Evolutionary conservation across 2,888 invertebrate species (phyloP), one percentile per base, ranked within the genome.

Genomic region (Stenichneumon culpator): DNA sequence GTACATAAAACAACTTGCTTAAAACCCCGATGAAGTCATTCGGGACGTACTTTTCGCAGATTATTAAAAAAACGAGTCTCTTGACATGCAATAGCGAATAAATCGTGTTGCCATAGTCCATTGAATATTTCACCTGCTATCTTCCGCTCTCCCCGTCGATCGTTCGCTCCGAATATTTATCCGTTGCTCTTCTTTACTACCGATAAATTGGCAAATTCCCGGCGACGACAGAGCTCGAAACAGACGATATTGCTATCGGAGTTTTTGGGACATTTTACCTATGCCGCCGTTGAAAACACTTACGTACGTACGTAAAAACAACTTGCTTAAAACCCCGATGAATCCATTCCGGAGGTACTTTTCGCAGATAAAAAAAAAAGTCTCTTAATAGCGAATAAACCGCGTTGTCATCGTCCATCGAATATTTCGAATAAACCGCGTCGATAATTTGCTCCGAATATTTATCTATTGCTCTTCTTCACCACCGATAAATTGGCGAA

Each of bases 171-270:
- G n/a, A 25, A 73, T 47, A 60, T 60, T 3, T 39, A 73, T 73
- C 44, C 28, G 57, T 44, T 57, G n/a, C 28, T 69, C 69, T 44
- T 44, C 28, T 16, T 73, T 28, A 0, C n/a, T 28, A 14, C 28
- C 47, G 63, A 60, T 60, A 69, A 50, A 65, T 75, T 70, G 39
- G 52, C 32, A 57, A 72, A 65, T 75, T 74, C 22, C 50, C 39
- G 65, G 19, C n/a, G 19, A 39, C 0, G 7, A 22, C 25, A 11
- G 6, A 19, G 14, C 39, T 36, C 44, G 11, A 11, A 67, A 69
- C 44, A 69, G 77, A 78, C 81, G 63, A 81, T 78, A 84, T 81
- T 81, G 69, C 78, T 60, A 81, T 63, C 78, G 36, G 25, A 65
- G 52, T 28, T 65, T 68, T 70, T n/a, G 16, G 25, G 28, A 44